Base-by-base conservation (phyloP, 2,888 invertebrate genomes). In the Pedicia rivosa region DNA sequence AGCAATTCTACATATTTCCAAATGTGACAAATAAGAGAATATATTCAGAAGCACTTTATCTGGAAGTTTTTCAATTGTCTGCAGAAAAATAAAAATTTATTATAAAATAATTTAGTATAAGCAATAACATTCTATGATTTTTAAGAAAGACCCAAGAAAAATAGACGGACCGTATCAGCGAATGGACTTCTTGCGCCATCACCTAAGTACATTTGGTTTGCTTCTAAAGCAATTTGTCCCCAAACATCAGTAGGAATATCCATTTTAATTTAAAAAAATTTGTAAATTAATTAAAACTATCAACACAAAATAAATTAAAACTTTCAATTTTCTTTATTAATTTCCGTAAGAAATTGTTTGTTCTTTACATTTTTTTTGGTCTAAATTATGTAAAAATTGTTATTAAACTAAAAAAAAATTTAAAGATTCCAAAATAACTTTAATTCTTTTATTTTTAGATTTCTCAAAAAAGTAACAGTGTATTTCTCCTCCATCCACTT, bases 1-100 rank as follows among this genome's bases (percentile, higher is more conserved):
- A 1, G 97, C 94, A 68, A 95, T 75, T 20, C 81, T 79, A 60
- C 90, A 87, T 57, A 97, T 86, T 65, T 97, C 92, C 40, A 82
- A 76, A 56, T 97, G 95, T 19, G 81, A 74, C 44, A 98, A 66
- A 62, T 92, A 98, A 30, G 86, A 82, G 65, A 98, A 98, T 54
- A 94, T 83, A 54, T 87, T 80, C 44, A 94, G 66, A 26, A 99
- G 66, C 20, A 97, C 86, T 65, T 95, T 97, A 62, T 98, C 97
- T 9, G 98, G 97, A 25, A 98, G 69, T 59, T 94, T 91, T 59
- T 91, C 91, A 55, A 92, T 88, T 5, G 90, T 91, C 90, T 91
- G 68, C 20, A 70, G 68, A 43, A 48, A 42, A 47, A 39, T 44
- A 42, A 42, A 44, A 19, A 25, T 29, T 17, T 8, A 25, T 12